Base-by-base conservation (phyloP, 2,888 invertebrate species). In the Saturnia pavonia region DNA sequence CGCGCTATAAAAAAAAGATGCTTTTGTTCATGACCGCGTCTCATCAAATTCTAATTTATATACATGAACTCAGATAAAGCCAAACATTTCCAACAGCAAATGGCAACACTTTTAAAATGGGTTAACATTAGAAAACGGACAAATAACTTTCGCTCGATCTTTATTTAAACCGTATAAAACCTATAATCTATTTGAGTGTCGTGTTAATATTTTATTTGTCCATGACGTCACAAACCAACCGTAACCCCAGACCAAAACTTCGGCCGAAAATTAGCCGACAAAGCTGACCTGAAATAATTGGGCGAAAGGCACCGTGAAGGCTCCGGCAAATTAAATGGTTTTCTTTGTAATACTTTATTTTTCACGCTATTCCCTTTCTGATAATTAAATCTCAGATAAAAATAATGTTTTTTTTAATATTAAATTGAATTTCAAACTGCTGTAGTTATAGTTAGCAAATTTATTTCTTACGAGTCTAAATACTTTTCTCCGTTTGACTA, bases 231-330 rank as follows among this genome's bases (percentile, higher is more conserved):
- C 19, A 40, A n/a, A 40, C 40, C n/a, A 40, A 65, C 12, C 63
- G 34, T 63, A 34, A 34, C 34, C 63, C 63, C 34, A 34, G 16
- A 63, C 63, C 6, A 40, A 65, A 65, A 65, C 22, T 65, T 65
- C 65, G 65, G 65, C 65, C 19, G 40, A 40, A 65, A 65, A 40
- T 65, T 40, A 65, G 40, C 65, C 68, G 51, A 48, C 68, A 54
- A 68, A 68, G 51, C 68, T 54, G 57, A 68, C 68, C 54, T 54
- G 54, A 16, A 54, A 54, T 68, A 68, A 68, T 68, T 68, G 68
- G 40, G 68, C 68, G 51, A 51, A n/a, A 40, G 68, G n/a, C 68
- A n/a, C 27, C 27, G 34, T 25, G 57, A 68, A 65, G 68, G 54
- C 68, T 54, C 25, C 40, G 40, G n/a, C 68, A 54, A 68, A 68